Conservation (phyloP, 2,113 vertebrate species). For the Hylia prasina region DNA sequence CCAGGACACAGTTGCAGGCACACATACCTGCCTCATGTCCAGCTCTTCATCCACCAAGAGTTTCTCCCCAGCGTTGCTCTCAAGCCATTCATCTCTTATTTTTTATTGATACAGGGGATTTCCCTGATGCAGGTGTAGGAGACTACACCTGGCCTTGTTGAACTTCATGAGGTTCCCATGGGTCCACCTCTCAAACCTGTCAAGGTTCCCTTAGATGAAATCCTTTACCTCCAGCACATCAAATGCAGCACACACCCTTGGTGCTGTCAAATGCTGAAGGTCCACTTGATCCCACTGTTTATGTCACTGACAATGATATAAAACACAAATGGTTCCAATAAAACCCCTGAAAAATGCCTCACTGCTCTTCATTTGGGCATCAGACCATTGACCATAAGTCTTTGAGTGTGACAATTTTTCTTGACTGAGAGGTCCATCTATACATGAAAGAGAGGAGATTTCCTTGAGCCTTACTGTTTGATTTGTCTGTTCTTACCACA, state of each 20-base stretch:
- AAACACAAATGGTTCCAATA: neutral
- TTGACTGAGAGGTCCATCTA: neutral
- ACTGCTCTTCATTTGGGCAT: neutral
- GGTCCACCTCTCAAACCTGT: neutral
- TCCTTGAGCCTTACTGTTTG: neutral
- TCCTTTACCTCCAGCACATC: neutral
- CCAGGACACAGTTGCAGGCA: neutral
- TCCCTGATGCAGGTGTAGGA: neutral
- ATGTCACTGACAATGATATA: neutral
- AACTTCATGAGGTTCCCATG: neutral
- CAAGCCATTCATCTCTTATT: neutral
- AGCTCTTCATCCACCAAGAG: neutral
- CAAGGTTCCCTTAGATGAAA: neutral
- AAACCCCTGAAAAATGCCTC: neutral
- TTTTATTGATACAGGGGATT: neutral
- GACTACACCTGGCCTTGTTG: neutral
- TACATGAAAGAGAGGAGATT: neutral
- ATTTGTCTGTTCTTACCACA: neutral
- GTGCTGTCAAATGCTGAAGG: neutral
- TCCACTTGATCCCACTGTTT: neutral
- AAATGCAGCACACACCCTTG: neutral
- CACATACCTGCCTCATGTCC: neutral
- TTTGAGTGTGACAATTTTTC: neutral
- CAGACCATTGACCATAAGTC: neutral
- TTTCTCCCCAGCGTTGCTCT: neutral